Conservation (phyloP, 2,113 vertebrate genomes). For the Rhegmatorhina hoffmannsi region DNA sequence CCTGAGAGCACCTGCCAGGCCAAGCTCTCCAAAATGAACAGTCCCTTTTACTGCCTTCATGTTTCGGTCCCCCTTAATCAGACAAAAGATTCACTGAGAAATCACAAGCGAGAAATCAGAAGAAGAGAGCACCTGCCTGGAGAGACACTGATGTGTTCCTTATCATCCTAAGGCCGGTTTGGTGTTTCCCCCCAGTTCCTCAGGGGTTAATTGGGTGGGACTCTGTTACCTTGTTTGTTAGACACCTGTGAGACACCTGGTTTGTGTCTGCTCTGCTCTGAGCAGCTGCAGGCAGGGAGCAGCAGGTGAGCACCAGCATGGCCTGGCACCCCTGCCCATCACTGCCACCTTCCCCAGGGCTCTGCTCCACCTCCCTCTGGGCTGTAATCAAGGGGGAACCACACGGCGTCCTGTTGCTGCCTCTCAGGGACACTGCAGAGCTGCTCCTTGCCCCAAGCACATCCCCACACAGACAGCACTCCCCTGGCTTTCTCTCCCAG, state of each 20-base stretch:
- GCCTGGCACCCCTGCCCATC: not conserved
- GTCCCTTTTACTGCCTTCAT: rapidly evolving
- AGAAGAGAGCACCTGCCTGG: not conserved
- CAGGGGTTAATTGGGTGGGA: not conserved
- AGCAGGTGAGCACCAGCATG: not conserved
- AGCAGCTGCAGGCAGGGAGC: rapidly evolving
- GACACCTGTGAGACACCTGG: not conserved
- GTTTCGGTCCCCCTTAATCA: rapidly evolving
- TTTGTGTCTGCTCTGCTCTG: not conserved
- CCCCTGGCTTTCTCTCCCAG: not conserved
- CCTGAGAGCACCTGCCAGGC: not conserved
- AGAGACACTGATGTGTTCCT: rapidly evolving
- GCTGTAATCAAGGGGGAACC: rapidly evolving
- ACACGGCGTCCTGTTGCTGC: rapidly evolving
- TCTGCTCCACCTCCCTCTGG: not conserved
- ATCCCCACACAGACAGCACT: not conserved
- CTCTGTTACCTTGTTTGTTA: not conserved
- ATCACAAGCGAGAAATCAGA: rapidly evolving
- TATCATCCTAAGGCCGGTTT: not conserved
- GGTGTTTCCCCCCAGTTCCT: not conserved
- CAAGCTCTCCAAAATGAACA: rapidly evolving
- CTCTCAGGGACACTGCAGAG: rapidly evolving
- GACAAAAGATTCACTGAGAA: not conserved
- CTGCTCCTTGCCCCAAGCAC: not conserved
- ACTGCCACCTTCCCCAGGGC: not conserved